Evolutionary conservation across 2,113 vertebrate species (phyloP).

Genomic region (Promerops cafer): DNA sequence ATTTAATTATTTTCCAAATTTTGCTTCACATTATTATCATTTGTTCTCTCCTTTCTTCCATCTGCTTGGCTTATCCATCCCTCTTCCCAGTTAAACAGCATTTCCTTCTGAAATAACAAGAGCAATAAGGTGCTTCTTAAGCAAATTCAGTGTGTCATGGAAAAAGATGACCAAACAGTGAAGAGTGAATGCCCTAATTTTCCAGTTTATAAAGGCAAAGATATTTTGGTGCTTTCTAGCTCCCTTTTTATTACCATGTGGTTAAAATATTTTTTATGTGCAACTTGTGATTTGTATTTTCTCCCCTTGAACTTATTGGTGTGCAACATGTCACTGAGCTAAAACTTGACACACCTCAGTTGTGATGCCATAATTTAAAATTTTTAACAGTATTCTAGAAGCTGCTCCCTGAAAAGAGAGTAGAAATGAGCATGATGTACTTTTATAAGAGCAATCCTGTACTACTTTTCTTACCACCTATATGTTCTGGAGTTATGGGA

Average conservation of each 20-base stretch:
- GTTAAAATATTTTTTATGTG: not conserved
- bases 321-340: not conserved
- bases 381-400: not conserved
- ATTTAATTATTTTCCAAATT: not conserved
- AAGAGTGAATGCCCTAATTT: not conserved
- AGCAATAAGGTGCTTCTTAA: not conserved
- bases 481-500: not conserved
- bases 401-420: not conserved
- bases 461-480: not conserved
- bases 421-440: not conserved
- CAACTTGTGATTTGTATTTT: not conserved
- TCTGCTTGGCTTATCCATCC: not conserved
- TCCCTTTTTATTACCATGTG: not conserved
- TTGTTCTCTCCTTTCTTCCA: not conserved
- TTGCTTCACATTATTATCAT: not conserved
- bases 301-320: not conserved
- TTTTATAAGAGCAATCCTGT: not conserved
- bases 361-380: not conserved
- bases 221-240: not conserved
- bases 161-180: not conserved
- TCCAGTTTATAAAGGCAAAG: not conserved
- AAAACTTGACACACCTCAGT: not conserved
- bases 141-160: not conserved
- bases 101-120: not conserved
- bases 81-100: not conserved